Percentiles rank a stretch among this genome's conserved stretches.
phyloP scores from a whole-genome alignment of 2,113 vertebrate species.

The Prietella phreatophila region DNA sequence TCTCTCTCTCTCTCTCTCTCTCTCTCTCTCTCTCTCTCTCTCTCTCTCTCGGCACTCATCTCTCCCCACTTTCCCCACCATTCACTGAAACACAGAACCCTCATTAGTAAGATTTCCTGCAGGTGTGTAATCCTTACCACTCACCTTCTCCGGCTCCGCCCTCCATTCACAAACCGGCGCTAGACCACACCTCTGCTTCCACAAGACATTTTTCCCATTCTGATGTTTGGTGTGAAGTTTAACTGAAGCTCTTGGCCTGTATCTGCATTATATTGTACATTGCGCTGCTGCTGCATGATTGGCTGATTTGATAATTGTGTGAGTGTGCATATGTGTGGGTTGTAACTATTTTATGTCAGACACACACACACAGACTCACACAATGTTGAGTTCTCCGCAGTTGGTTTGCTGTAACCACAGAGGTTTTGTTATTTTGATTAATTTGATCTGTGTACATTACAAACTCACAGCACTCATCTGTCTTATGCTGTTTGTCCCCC shows the following conservation, averaged over 20 bases:
- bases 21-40: too few relatives aligned
- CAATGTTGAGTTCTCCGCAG: not conserved
- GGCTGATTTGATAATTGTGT: not conserved
- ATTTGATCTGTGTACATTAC: not conserved
- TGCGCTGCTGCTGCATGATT: not conserved
- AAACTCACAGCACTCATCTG: not conserved
- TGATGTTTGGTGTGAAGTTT: not conserved
- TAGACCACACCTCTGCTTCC: too few relatives aligned
- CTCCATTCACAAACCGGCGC: too few relatives aligned
- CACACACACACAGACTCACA: too few relatives aligned
- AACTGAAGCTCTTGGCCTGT: not conserved
- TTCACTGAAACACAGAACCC: too few relatives aligned
- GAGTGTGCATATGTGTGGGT: not conserved
- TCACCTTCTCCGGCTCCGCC: too few relatives aligned
- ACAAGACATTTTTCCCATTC: not conserved
- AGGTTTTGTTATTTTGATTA: not conserved
- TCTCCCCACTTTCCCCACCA: too few relatives aligned
- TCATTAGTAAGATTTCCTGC: too few relatives aligned
- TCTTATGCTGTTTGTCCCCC: not conserved
- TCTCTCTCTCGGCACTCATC: too few relatives aligned
- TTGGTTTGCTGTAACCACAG: not conserved
- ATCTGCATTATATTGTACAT: not conserved
- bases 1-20: too few relatives aligned
- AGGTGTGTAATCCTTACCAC: too few relatives aligned
- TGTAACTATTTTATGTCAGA: not conserved